These are phyloP conservation scores for Channa striata DNA, from an alignment of 2,797 vertebrate species.

Conservation along the genomic window DNA sequence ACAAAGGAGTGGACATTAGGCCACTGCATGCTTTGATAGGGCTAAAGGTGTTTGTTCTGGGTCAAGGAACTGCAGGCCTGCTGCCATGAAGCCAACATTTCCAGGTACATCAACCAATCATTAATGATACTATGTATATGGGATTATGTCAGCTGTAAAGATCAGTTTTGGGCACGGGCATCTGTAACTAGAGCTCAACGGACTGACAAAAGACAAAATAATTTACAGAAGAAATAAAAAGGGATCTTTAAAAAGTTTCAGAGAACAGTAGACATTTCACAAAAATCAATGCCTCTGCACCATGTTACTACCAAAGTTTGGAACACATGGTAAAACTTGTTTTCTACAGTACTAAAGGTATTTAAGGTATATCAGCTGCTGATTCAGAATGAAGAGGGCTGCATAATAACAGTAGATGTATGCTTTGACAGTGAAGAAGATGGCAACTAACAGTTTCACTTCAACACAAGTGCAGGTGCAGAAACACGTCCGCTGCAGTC, in stretches of 20 bases:
- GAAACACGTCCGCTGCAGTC: too few species aligned
- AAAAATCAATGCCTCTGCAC: too few species aligned
- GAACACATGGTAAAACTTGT: too few species aligned
- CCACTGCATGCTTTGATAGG: background rate
- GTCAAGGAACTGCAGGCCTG: conserved; percentile 16
- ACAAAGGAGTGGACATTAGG: background rate
- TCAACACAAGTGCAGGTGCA: too few species aligned
- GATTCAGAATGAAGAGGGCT: too few species aligned
- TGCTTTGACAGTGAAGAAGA: too few species aligned
- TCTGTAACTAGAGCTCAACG: conserved; percentile 10
- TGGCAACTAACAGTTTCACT: too few species aligned
- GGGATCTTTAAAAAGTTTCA: background rate
- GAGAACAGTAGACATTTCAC: too few species aligned
- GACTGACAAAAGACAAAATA: background rate
- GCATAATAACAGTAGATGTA: too few species aligned
- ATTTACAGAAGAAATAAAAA: background rate
- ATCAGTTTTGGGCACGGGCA: background rate
- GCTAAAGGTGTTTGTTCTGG: conserved; percentile 18
- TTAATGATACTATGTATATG: conserved; percentile 8
- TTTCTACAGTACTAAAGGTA: too few species aligned
- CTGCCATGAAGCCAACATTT: background rate
- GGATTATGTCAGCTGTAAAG: conserved; percentile 7
- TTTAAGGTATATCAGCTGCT: too few species aligned
- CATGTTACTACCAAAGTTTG: too few species aligned
- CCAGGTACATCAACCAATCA: conserved; percentile 8